A percentile compares a stretch with the other conserved stretches of the same genome.
These are phyloP conservation scores for Motacilla alba DNA, from an alignment of 2,113 vertebrate genomes.

Conservation along the genomic window DNA sequence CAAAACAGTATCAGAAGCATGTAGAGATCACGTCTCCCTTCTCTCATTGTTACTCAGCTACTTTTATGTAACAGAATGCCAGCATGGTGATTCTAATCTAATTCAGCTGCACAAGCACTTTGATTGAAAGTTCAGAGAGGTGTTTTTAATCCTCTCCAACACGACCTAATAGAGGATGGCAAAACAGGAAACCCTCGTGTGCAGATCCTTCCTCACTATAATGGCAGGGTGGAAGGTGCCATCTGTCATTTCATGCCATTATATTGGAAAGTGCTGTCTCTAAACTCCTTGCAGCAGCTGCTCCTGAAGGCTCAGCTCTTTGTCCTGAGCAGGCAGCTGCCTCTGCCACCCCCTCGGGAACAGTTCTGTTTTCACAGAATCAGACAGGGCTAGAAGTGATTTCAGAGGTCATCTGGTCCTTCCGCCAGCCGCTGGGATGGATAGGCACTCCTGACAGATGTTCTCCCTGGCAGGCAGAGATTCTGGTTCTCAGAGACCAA, in stretches of 20 bases:
- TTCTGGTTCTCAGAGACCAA: not conserved
- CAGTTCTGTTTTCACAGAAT: not conserved
- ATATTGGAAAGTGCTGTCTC: not conserved
- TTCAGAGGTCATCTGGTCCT: not conserved
- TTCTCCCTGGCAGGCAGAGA: not conserved
- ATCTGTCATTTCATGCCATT: not conserved
- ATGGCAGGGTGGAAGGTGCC: not conserved
- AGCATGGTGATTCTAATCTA: not conserved
- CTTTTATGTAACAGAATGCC: not conserved
- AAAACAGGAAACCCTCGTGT: not conserved
- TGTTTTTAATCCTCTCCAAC: not conserved
- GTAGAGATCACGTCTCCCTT: not conserved
- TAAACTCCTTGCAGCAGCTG: not conserved
- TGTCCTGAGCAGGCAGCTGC: slow-evolving; percentile 27
- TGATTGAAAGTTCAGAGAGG: not conserved
- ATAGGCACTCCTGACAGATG: not conserved
- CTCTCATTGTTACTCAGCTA: not conserved
- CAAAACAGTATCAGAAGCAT: not conserved
- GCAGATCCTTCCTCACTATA: not conserved
- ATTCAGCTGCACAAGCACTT: not conserved
- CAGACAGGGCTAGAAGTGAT: not conserved
- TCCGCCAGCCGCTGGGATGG: not conserved
- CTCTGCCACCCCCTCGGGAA: not conserved
- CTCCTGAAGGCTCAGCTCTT: not conserved
- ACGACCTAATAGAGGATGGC: not conserved